Evolutionary conservation across 2,113 vertebrate genomes (phyloP), one percentile per base, ranked within the genome.

Genomic region (Panthera uncia): DNA sequence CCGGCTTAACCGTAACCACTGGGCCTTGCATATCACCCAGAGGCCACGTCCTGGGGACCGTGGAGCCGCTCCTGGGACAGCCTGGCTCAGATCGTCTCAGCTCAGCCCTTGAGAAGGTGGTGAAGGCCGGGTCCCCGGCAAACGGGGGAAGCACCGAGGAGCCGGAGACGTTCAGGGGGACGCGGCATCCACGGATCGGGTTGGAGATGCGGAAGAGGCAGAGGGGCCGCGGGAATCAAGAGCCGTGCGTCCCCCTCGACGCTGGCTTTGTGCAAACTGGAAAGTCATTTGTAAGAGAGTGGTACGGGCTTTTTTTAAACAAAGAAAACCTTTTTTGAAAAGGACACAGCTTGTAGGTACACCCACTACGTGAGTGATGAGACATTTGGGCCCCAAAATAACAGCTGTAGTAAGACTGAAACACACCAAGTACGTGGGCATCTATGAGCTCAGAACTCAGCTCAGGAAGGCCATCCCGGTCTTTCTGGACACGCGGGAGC

Each of bases 181-280:
- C 0, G 1, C 31, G 7, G 29, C 0, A 5, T 23, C 38, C n/a
- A 0, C 0, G 1, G 41, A 6, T 3, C 9, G 4, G 1, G 27
- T 0, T 13, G 13, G 55, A 38, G 21, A 66, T 0, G 5, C 14
- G 19, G 63, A 7, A 55, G 14, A 41, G 0, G 55, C 10, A 13
- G 29, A 23, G 73, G n/a, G n/a, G 8, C 13, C 4, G 0, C 0
- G 4, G 69, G 16, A 8, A 7, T 8, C 0, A 0, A 0, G 63
- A 25, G n/a, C 36, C 18, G 1, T 2, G 12, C 5, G 82, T 18
- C 76, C 65, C 27, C 5, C 1, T 2, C 0, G 38, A 55, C 38
- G 18, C 2, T 5, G 27, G n/a, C 52, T 88, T 29, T 45, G 45
- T 29, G 11, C 29, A 66, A 25, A 38, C 55, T 13, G 76, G 23